phyloP scores from a whole-genome alignment of 2,888 invertebrate species.

The Cyclophora punctaria region DNA sequence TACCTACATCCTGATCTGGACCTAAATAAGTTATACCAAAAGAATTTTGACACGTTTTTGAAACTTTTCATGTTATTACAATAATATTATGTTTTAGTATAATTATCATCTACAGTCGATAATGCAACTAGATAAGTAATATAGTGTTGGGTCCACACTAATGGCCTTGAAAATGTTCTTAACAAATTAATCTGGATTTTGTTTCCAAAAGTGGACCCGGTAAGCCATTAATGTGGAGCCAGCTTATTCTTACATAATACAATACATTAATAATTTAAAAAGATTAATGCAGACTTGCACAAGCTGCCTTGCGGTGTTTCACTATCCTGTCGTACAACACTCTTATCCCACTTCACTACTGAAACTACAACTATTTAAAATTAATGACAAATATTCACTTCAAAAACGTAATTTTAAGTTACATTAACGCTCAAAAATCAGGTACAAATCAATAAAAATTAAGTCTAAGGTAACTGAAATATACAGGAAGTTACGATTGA shows the following conservation, averaged over 20 bases:
- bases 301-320: constrained; percentile 69
- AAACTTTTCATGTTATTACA: constrained; percentile 39
- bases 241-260: constrained; percentile 20
- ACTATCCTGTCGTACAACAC: constrained; percentile 52
- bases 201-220: no score
- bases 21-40: constrained; percentile 43
- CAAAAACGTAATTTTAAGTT: constrained; percentile 64
- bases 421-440: constrained; percentile 62
- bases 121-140: neutral
- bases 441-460: constrained; percentile 71
- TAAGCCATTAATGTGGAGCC: neutral
- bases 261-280: constrained; percentile 47
- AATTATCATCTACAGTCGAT: neutral
- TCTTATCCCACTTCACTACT: constrained; percentile 51
- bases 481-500: constrained; percentile 60
- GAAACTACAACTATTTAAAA: constrained; percentile 40
- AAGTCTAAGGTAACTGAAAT: constrained; percentile 71
- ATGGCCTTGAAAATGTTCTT: neutral
- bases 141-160: constrained; percentile 3
- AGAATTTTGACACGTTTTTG: constrained; percentile 69
- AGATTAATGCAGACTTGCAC: constrained; percentile 63
- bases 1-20: constrained; percentile 58
- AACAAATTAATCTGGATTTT: no score
- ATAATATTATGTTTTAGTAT: constrained; percentile 19
- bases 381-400: constrained; percentile 53